A percentile compares a stretch with the other conserved stretches of the same genome.
phyloP scores from a whole-genome alignment of 1,140 invertebrate species.

The Hyphantria cunea region DNA sequence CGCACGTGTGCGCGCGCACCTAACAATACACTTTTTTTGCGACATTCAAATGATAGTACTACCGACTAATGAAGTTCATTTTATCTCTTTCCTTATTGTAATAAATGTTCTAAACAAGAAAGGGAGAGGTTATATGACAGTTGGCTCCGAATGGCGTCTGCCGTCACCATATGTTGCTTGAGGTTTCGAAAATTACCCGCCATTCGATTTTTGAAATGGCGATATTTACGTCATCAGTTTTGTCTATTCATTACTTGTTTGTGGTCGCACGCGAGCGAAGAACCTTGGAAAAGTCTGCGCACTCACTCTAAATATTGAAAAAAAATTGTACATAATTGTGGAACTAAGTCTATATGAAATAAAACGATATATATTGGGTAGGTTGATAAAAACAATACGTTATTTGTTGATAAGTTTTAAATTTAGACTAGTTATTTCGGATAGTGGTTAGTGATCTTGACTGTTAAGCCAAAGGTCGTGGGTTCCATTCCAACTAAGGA shows the following conservation, averaged over 20 bases:
- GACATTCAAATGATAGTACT: slow-evolving; percentile 69
- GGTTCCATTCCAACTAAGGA: too few species aligned
- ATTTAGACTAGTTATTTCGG: too few species aligned
- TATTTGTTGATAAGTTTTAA: too few species aligned
- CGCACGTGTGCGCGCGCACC: slow-evolving; percentile 58
- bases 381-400: too few species aligned
- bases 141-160: slow-evolving; percentile 70
- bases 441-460: too few species aligned
- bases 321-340: too few species aligned
- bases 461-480: too few species aligned
- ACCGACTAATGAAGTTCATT: slow-evolving; percentile 67
- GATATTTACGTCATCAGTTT: slow-evolving; percentile 47
- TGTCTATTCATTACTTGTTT: slow-evolving; percentile 66
- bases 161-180: slow-evolving; percentile 74
- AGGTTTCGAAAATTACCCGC: slow-evolving; percentile 72
- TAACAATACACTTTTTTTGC: slow-evolving; percentile 69
- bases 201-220: slow-evolving; percentile 54
- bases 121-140: slow-evolving; percentile 58
- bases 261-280: slow-evolving; percentile 30
- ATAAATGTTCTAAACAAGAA: slow-evolving; percentile 29
- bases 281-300: background rate
- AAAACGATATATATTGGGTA: too few species aligned
- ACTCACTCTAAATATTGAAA: too few species aligned
- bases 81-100: slow-evolving; percentile 46
- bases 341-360: too few species aligned